Percentiles rank a stretch among this genome's conserved stretches.
Conservation (phyloP, 1,140 invertebrate species). For the Dryas iulia region DNA sequence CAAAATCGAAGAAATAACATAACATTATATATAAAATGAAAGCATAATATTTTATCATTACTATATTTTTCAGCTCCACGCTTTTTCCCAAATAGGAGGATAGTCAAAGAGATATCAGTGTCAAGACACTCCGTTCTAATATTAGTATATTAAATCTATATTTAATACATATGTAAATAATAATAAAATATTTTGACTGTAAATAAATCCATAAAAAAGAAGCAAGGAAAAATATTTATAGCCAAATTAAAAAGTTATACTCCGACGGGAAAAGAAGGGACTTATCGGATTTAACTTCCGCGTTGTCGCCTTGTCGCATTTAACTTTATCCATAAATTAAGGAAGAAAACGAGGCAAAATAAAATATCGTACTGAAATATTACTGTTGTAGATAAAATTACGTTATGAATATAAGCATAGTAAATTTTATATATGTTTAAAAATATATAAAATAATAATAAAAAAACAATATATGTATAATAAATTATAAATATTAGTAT, state of each 20-base stretch:
- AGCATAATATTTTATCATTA: too few relatives aligned
- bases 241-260: not conserved
- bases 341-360: not conserved
- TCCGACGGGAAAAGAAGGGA: not conserved
- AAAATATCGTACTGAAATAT: not conserved
- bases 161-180: too few relatives aligned
- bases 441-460: slow-evolving; percentile 1
- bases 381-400: not conserved
- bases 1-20: too few relatives aligned
- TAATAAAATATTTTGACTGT: not conserved
- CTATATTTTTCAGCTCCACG: too few relatives aligned
- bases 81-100: too few relatives aligned
- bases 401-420: not conserved
- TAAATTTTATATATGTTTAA: not conserved
- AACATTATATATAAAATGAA: too few relatives aligned
- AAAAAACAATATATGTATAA: slow-evolving; percentile 16
- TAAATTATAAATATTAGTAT: slow-evolving; percentile 15
- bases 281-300: not conserved
- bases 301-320: not conserved
- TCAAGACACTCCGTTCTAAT: too few relatives aligned
- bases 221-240: not conserved
- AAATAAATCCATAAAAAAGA: not conserved
- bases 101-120: too few relatives aligned
- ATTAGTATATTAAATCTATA: too few relatives aligned
- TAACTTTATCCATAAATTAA: not conserved